Base-by-base conservation (phyloP, 2,113 vertebrate species). In the Ornithorhynchus anatinus region DNA sequence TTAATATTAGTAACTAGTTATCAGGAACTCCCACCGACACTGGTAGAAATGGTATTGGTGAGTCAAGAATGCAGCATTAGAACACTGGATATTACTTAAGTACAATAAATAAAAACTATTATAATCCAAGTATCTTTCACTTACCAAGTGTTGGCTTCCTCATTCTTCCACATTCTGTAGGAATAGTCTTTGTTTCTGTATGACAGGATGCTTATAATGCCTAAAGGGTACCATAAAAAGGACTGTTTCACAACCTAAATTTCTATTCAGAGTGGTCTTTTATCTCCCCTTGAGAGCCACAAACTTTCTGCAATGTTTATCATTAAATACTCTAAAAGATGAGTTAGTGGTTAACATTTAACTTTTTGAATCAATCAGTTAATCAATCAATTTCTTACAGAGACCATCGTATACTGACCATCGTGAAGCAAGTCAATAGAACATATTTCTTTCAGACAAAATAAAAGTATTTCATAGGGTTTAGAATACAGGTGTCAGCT, bases 131-230 rank as follows among this genome's bases (percentile, higher is more conserved):
- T 2, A 13, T 6, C 10, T 23, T n/a, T 2, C 47, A 79, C 93
- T 92, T 74, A 99, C 97, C 97, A 97, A 0, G 96, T 96, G 84
- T 92, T 97, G 23, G 88, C 35, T 16, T 85, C 69, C 7, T 79
- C 83, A 0, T 91, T 79, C 42, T 60, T 92, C 96, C 96, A 98
- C 91, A 97, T 90, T 86, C 93, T 96, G 56, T 96, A 97, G 1
- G 93, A 93, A 43, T 72, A 40, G 57, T 94, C 91, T 3, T 14
- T 2, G 1, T 90, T 92, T 52, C 78, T 92, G 92, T 95, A 98
- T 0, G 97, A 96, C 69, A 80, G 87, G 84, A 99, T 51, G 63
- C 92, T 90, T 50, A 90, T 81, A 62, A 97, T 64, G 50, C 95
- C 97, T 99, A 51, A 38, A 48, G 75, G 35, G 66, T 0, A 72